A percentile compares a stretch with the other conserved stretches of the same genome.
Conservation (phyloP, 2,113 vertebrate species). For the Dasyornis broadbenti region DNA sequence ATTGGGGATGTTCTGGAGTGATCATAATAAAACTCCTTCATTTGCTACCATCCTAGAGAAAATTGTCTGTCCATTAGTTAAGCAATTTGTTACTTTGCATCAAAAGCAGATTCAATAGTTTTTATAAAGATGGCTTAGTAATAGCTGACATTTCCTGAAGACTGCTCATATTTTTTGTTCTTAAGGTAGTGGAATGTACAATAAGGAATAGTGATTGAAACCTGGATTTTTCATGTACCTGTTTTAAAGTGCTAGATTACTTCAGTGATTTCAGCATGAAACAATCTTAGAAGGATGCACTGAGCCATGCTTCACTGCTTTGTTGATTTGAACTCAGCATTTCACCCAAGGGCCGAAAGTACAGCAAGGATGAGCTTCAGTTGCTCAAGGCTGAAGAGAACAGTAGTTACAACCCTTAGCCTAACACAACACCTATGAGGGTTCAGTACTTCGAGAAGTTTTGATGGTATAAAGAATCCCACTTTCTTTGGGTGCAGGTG, state of each 20-base stretch:
- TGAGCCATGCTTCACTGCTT: neutral
- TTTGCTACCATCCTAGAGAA: neutral
- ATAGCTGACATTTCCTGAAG: neutral
- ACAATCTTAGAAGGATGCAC: neutral
- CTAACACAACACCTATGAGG: neutral
- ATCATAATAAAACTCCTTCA: neutral
- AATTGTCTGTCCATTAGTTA: neutral
- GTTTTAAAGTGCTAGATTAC: neutral
- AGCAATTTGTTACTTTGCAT: neutral
- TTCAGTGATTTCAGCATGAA: neutral
- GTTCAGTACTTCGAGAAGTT: neutral
- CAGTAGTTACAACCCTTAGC: neutral
- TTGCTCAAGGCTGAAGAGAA: neutral
- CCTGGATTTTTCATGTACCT: neutral
- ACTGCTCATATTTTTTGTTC: neutral
- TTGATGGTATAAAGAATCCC: neutral
- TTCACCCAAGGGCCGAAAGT: neutral
- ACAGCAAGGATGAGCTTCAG: neutral
- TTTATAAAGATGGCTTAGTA: neutral
- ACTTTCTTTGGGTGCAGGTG: neutral
- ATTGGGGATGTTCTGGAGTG: neutral
- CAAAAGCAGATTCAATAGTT: neutral
- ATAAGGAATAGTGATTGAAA: neutral
- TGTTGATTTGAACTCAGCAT: neutral
- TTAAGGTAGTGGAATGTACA: neutral